phyloP scores from a whole-genome alignment of 2,888 invertebrate species.

The Harpagoxenus sublaevis region DNA sequence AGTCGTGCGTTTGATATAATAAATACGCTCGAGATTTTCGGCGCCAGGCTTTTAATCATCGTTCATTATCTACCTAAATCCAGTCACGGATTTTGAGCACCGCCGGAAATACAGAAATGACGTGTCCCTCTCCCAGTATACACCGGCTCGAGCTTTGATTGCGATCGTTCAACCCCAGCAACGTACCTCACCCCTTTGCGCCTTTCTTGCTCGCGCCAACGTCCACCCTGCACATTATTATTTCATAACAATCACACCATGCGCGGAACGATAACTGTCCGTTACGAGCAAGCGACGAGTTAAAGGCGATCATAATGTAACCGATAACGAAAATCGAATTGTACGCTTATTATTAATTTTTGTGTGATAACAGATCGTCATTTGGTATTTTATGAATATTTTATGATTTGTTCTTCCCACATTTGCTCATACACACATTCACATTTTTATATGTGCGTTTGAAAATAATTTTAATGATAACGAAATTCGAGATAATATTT shows the following conservation, averaged over 20 bases:
- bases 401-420: not conserved
- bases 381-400: not conserved
- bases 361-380: not conserved
- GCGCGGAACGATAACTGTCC: slow-evolving; percentile 80
- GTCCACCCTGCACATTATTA: slow-evolving; percentile 78
- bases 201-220: slow-evolving; percentile 52
- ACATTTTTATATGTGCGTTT: not conserved
- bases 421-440: not conserved
- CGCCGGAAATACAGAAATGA: slow-evolving; percentile 79
- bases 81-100: slow-evolving; percentile 77
- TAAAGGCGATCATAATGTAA: slow-evolving; percentile 20
- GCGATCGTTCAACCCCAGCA: slow-evolving; percentile 79
- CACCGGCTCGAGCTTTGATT: slow-evolving; percentile 81
- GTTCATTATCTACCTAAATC: slow-evolving; percentile 58
- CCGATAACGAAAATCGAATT: slow-evolving; percentile 29
- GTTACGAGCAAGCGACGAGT: slow-evolving; percentile 65
- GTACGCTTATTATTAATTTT: not conserved
- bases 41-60: slow-evolving; percentile 24
- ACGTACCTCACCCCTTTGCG: slow-evolving; percentile 64
- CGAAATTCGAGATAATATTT: not conserved
- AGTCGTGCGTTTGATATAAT: not conserved
- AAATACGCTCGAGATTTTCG: not conserved
- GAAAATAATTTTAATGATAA: not conserved
- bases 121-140: slow-evolving; percentile 73
- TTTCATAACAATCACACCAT: slow-evolving; percentile 82